phyloP scores from a whole-genome alignment of 1,140 invertebrate genomes.

The Dinothrombium tinctorium region DNA sequence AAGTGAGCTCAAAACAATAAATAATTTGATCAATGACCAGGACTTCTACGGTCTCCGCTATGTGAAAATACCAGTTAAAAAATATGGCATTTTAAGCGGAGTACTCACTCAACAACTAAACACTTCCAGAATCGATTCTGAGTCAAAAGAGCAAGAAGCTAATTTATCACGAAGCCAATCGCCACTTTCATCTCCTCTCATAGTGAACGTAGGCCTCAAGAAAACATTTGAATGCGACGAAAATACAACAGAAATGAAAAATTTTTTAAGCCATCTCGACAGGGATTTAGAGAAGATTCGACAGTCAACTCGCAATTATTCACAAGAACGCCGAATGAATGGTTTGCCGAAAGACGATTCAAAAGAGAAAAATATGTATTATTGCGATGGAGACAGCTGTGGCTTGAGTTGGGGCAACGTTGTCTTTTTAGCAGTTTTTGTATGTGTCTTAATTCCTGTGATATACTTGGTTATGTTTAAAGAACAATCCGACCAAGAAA shows the following conservation, averaged over 20 bases:
- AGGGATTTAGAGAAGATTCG: constrained; percentile 14
- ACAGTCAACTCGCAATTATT: constrained; percentile 8
- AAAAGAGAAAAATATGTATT: neutral
- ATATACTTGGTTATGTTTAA: constrained; percentile 5
- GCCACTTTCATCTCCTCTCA: neutral
- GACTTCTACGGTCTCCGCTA: constrained; percentile 11
- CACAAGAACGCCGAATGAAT: neutral
- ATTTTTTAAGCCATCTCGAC: constrained; percentile 13
- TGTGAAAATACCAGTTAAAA: constrained; percentile 14
- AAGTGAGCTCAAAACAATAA: constrained; percentile 12
- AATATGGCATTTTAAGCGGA: constrained; percentile 13
- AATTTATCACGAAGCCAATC: neutral
- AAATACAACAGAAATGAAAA: constrained; percentile 9
- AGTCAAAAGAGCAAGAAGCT: neutral
- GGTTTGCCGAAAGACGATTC: neutral
- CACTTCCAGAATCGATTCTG: neutral
- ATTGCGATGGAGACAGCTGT: constrained; percentile 10
- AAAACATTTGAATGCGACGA: constrained; percentile 6
- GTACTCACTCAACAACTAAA: constrained; percentile 5
- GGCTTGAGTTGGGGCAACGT: constrained; percentile 7
- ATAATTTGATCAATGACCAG: constrained; percentile 13
- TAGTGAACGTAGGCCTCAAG: constrained; percentile 14
- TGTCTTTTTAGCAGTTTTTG: constrained; percentile 1
- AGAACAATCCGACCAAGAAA: neutral
- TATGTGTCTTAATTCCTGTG: constrained; percentile 8